Base-by-base conservation (phyloP, 2,113 vertebrate genomes). In the Austrofundulus limnaeus region DNA sequence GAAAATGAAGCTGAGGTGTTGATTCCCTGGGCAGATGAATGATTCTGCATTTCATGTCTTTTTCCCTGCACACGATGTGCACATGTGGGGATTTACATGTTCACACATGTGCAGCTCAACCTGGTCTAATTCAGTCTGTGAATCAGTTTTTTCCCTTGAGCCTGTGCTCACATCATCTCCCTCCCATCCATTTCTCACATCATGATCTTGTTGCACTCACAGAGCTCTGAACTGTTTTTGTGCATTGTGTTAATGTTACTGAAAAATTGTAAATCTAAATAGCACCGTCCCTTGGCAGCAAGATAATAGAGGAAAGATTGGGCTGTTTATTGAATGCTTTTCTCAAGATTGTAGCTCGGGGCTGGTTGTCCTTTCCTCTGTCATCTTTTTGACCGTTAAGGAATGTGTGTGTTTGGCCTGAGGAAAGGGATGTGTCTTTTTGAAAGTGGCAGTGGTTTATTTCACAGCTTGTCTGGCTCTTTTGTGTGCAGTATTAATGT, bases 211-310 rank as follows among this genome's bases (percentile, higher is more conserved):
- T 64, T 73, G 78, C 59, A 49, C 72, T 72, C 67, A 43, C 50
- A 37, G 28, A 13, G 17, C 14, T 56, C 46, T 84, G 56, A 80
- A 50, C 66, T 55, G 37, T 76, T 19, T 42, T 82, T 73, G 64
- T 80, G 78, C n/a, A 0, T 43, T 8, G 48, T 57, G 65, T 73
- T 84, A 75, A 80, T 73, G 79, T 66, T 72, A 72, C 66, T 77
- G 83, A 86, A 75, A 88, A 84, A 85, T 85, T 78, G 84, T 71
- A 77, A 66, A 71, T 76, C 72, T 81, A 72, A 82, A 84, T 55
- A 60, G 63, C 12, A 73, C 66, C 64, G n/a, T 54, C 65, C 43
- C 46, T 25, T 34, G 57, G 77, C 71, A 47, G 70, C 20, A 1
- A 61, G 28, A 82, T 67, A 77, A 77, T 77, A 28, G 66, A 73